These are phyloP conservation scores for Euura lappo DNA, from an alignment of 1,140 invertebrate genomes.

Conservation along the genomic window DNA sequence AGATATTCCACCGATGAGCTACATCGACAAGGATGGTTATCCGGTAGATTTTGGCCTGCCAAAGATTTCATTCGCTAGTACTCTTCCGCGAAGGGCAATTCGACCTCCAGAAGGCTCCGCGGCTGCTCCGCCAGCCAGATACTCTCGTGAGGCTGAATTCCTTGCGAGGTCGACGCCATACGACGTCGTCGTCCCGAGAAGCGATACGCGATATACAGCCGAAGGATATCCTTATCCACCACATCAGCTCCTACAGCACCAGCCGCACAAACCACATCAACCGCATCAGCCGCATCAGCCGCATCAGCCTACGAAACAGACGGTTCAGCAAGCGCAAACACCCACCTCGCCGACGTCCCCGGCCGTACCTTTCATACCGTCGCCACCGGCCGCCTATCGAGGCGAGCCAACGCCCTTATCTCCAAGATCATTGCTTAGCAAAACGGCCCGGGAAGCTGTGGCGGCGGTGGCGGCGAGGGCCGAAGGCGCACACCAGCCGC, in stretches of 20 bases:
- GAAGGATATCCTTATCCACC: slow-evolving; percentile 74
- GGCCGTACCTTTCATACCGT: slow-evolving; percentile 68
- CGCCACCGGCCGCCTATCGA: slow-evolving; percentile 66
- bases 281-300: not conserved
- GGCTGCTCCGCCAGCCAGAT: slow-evolving; percentile 66
- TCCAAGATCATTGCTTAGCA: slow-evolving; percentile 46
- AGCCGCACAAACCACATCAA: slow-evolving; percentile 38
- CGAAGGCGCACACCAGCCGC: slow-evolving; percentile 31
- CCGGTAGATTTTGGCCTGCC: slow-evolving; percentile 81
- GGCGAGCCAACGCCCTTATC: slow-evolving; percentile 48
- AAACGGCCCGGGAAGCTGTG: slow-evolving; percentile 44
- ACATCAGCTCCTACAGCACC: slow-evolving; percentile 47
- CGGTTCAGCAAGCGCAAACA: slow-evolving; percentile 52
- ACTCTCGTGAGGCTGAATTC: slow-evolving; percentile 73
- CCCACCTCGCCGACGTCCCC: slow-evolving; percentile 39
- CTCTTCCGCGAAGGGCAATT: slow-evolving; percentile 58
- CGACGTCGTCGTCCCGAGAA: slow-evolving; percentile 40
- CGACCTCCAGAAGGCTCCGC: slow-evolving; percentile 57
- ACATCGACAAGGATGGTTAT: slow-evolving; percentile 76
- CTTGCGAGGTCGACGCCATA: slow-evolving; percentile 63
- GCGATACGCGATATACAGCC: slow-evolving; percentile 75
- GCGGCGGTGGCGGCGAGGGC: slow-evolving; percentile 42
- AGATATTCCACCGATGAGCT: slow-evolving; percentile 42
- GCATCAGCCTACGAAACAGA: slow-evolving; percentile 41
- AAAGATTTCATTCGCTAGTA: slow-evolving; percentile 66